Percentiles rank a stretch among this genome's conserved stretches.
These are phyloP conservation scores for Tortricodes alternella DNA, from an alignment of 2,888 invertebrate species.

Conservation along the genomic window DNA sequence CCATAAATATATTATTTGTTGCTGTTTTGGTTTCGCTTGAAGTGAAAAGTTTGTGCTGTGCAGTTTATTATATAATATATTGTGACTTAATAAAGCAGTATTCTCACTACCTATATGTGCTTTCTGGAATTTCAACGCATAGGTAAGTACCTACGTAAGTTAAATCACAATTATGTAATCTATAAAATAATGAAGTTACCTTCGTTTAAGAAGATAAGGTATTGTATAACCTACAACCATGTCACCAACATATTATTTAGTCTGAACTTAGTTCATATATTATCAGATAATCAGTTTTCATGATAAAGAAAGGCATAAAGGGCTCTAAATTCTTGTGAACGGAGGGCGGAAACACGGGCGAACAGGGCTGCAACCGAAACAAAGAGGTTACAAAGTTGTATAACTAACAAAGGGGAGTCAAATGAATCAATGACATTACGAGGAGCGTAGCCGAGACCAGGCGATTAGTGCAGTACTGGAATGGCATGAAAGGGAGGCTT, in stretches of 20 bases:
- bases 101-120: no score
- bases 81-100: no score
- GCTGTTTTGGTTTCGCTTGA: no score
- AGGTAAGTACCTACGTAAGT: not conserved
- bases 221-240: not conserved
- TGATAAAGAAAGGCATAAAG: slow-evolving; percentile 20
- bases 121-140: no score
- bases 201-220: not conserved
- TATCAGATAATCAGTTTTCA: slow-evolving; percentile 19
- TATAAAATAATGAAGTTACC: no score
- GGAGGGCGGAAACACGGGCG: slow-evolving; percentile 19
- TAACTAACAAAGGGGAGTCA: slow-evolving; percentile 30
- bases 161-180: not conserved
- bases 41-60: no score
- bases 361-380: slow-evolving; percentile 30
- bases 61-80: no score
- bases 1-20: no score
- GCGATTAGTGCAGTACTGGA: slow-evolving; percentile 19
- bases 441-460: slow-evolving; percentile 17
- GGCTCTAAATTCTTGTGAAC: slow-evolving; percentile 22
- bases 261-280: slow-evolving; percentile 11
- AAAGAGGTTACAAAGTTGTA: slow-evolving; percentile 30
- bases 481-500: slow-evolving; percentile 27
- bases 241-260: not conserved
- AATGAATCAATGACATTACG: slow-evolving; percentile 30